Conservation (phyloP, 2,888 invertebrate species). For the Dynastes grantii region DNA sequence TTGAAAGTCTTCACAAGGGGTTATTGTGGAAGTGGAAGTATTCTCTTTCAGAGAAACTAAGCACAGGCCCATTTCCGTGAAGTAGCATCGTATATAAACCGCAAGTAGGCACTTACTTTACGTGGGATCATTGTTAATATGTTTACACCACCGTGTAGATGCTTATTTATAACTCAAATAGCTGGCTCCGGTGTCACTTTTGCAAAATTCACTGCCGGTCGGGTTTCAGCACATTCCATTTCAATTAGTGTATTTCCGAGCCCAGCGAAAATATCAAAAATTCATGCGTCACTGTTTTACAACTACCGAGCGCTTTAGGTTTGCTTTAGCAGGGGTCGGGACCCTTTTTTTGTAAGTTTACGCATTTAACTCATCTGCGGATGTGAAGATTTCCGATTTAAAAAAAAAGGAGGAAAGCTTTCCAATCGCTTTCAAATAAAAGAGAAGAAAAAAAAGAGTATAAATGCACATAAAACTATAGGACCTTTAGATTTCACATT, state of each 20-base stretch:
- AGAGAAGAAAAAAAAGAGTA: slow-evolving; percentile 49
- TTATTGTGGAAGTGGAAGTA: not conserved
- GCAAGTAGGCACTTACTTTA: slow-evolving; percentile 1
- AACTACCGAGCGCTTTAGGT: not conserved
- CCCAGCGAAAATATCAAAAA: not conserved
- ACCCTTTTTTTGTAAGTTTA: not conserved
- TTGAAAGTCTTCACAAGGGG: not conserved
- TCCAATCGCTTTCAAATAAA: not conserved
- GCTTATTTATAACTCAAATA: not conserved
- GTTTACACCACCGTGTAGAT: not conserved
- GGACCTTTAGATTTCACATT: slow-evolving; percentile 37
- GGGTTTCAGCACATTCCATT: not conserved
- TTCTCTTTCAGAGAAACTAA: not conserved
- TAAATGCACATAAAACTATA: slow-evolving; percentile 54
- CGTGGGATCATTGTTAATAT: not conserved
- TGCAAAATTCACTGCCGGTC: not conserved
- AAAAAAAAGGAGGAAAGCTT: not conserved
- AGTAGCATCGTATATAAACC: not conserved
- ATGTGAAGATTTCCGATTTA: not conserved
- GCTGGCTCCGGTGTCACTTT: slow-evolving; percentile 2
- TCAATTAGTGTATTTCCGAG: slow-evolving; percentile 6
- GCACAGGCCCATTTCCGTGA: not conserved
- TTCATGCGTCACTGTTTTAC: not conserved
- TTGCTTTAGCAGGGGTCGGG: not conserved
- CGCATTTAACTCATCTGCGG: not conserved